phyloP scores from a whole-genome alignment of 2,113 vertebrate genomes.

The Petromus typicus region DNA sequence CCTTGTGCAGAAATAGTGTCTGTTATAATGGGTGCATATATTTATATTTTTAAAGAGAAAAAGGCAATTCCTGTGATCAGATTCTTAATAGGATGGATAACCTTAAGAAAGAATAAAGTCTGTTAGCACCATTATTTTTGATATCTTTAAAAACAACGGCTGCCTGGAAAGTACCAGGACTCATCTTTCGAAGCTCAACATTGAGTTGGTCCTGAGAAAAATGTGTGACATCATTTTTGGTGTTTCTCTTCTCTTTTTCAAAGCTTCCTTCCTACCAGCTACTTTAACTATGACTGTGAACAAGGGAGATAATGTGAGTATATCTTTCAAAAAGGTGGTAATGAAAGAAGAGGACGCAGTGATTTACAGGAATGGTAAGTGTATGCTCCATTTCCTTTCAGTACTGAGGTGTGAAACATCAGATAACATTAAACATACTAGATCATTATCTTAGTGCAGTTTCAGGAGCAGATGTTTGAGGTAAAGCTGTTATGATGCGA shows the following conservation, averaged over 20 bases:
- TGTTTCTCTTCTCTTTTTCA: conserved; percentile 67
- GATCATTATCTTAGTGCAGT: not conserved
- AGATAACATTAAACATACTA: not conserved
- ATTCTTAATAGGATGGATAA: not conserved
- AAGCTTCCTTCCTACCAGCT: conserved; percentile 91
- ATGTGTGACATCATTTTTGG: conserved; percentile 41
- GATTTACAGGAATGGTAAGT: conserved; percentile 92
- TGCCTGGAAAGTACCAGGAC: not conserved
- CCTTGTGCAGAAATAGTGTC: not conserved
- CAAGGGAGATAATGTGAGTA: conserved; percentile 89
- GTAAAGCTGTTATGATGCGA: not conserved
- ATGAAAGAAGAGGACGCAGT: conserved; percentile 90
- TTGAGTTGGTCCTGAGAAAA: conserved; percentile 62
- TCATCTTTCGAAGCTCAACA: not conserved
- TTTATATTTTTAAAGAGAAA: conserved; percentile 12
- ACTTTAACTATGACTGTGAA: conserved; percentile 92
- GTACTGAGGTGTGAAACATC: not conserved
- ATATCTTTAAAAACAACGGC: not conserved
- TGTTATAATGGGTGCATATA: not conserved
- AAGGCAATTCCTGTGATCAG: not conserved
- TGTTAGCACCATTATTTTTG: not conserved
- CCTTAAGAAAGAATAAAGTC: not conserved
- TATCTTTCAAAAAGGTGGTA: conserved; percentile 89
- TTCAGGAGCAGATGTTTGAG: not conserved
- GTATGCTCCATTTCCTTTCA: not conserved